phyloP scores from a whole-genome alignment of 2,888 invertebrate genomes.

The Rosalia funebris region DNA sequence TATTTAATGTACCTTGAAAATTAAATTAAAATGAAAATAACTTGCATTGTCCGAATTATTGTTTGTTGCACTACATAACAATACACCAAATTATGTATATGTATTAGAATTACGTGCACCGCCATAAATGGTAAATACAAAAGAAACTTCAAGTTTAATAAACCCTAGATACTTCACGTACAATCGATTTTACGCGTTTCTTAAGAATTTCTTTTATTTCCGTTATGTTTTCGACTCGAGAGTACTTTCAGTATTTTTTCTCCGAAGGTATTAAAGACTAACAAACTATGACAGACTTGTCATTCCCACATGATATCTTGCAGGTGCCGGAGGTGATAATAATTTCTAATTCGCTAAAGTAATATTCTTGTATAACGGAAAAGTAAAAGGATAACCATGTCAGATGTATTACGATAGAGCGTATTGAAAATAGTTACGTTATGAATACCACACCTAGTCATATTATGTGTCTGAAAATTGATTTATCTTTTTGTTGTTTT shows the following conservation, averaged over 20 bases:
- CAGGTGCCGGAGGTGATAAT: neutral
- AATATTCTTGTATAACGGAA: neutral
- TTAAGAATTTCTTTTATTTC: neutral
- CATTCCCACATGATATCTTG: neutral
- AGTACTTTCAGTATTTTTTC: neutral
- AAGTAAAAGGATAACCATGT: conserved; percentile 15
- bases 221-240: neutral
- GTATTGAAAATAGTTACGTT: neutral
- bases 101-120: too few relatives aligned
- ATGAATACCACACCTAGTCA: conserved; percentile 12
- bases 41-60: too few relatives aligned
- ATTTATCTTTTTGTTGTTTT: too few relatives aligned
- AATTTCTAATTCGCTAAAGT: neutral
- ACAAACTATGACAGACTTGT: neutral
- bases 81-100: too few relatives aligned
- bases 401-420: neutral
- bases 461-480: too few relatives aligned
- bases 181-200: neutral
- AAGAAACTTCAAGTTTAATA: neutral
- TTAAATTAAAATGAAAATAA: too few relatives aligned
- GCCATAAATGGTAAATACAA: too few relatives aligned
- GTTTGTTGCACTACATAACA: too few relatives aligned
- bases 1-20: too few relatives aligned
- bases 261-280: neutral
- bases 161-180: neutral